Evolutionary conservation across 2,113 vertebrate species (phyloP).

Genomic region (Strix aluco): DNA sequence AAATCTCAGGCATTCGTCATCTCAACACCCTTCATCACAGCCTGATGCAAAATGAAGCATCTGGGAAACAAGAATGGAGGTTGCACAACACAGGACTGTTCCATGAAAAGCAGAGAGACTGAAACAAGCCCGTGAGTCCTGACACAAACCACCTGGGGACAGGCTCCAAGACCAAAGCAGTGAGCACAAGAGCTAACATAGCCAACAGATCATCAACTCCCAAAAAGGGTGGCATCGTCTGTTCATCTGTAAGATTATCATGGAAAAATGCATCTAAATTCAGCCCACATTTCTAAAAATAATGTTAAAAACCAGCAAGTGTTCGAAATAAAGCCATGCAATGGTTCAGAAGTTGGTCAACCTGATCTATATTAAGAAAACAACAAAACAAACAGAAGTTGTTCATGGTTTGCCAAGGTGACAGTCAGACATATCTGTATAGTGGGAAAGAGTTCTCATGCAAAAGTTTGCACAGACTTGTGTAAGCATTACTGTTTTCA

Average conservation of each 20-base stretch:
- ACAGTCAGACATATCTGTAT: no score
- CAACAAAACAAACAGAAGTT: neutral
- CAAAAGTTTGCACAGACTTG: neutral
- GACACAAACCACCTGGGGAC: neutral
- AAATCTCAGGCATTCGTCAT: neutral
- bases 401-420: neutral
- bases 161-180: no score
- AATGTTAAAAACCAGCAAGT: neutral
- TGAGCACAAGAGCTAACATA: neutral
- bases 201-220: neutral
- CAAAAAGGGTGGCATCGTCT: neutral
- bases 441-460: neutral
- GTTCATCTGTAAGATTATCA: neutral
- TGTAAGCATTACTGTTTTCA: neutral
- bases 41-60: neutral
- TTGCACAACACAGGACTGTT: no score
- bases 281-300: neutral
- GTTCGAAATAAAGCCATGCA: neutral
- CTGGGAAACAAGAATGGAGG: neutral
- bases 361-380: neutral
- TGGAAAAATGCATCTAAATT: neutral
- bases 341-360: neutral
- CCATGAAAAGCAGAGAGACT: neutral
- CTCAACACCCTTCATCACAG: neutral
- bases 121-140: neutral